phyloP scores from a whole-genome alignment of 1,140 invertebrate genomes.

The Pachypsylla venusta region DNA sequence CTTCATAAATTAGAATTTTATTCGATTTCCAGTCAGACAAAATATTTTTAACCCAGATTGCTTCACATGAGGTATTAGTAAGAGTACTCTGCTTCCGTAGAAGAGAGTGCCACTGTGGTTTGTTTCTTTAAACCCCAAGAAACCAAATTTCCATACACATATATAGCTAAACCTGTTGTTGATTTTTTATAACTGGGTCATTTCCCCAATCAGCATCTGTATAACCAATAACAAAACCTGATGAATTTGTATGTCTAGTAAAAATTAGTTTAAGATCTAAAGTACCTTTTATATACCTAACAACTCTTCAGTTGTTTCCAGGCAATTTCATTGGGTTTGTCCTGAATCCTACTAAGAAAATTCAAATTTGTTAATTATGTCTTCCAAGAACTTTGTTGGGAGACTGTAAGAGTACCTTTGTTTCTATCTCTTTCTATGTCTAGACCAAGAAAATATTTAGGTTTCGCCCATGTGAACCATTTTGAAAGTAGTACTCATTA shows the following conservation, averaged over 20 bases:
- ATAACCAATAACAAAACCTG: conserved; percentile 16
- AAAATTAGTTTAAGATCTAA: conserved; percentile 16
- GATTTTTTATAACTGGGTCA: not conserved
- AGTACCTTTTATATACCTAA: conserved; percentile 24
- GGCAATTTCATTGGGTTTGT: conserved; percentile 17
- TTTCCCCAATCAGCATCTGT: conserved; percentile 12
- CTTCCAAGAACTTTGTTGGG: conserved; percentile 15
- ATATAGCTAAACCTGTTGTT: conserved; percentile 1
- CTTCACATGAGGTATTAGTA: conserved; percentile 15
- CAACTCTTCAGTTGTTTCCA: conserved; percentile 21
- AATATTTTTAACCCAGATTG: conserved; percentile 15
- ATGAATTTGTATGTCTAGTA: not conserved
- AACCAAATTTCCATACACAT: conserved; percentile 13
- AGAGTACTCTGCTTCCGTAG: conserved; percentile 17
- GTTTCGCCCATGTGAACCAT: conserved; percentile 23
- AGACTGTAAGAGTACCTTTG: conserved; percentile 22
- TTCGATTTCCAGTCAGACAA: not conserved
- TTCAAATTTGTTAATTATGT: conserved; percentile 16
- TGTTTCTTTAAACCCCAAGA: conserved; percentile 19
- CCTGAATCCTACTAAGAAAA: conserved; percentile 21
- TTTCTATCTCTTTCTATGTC: not conserved
- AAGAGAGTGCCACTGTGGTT: conserved; percentile 16
- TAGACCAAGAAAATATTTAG: conserved; percentile 23
- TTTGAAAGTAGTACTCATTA: conserved; percentile 11
- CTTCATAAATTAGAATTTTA: conserved; percentile 14